A percentile compares a stretch with the other conserved stretches of the same genome.
Evolutionary conservation across 37 sponge, comb jelly and placozoan species (phyloP).

Genomic region (Eunapius fragilis): DNA sequence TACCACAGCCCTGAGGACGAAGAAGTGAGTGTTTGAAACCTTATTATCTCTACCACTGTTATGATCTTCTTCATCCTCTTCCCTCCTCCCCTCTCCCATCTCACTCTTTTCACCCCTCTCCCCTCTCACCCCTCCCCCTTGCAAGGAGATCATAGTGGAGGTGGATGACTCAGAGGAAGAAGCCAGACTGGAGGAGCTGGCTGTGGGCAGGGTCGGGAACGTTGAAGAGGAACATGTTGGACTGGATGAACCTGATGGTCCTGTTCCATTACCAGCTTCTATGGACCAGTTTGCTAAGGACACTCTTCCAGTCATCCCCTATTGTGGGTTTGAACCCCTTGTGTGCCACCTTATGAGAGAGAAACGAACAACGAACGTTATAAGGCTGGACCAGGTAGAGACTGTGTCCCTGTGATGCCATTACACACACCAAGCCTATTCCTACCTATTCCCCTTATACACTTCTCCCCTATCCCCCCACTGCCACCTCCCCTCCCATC

Average conservation of each 20-base stretch:
- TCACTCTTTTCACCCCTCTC: too few species aligned
- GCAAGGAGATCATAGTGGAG: conserved; percentile 35
- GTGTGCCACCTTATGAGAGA: not conserved
- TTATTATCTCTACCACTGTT: not conserved
- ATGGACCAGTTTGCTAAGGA: not conserved
- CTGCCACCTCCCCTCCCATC: not conserved
- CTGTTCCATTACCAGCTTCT: not conserved
- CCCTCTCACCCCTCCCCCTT: not conserved
- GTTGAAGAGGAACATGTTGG: not conserved
- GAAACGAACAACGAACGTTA: not conserved
- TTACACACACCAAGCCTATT: too few species aligned
- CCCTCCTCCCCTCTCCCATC: too few species aligned
- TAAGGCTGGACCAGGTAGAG: not conserved
- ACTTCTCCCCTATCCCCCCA: too few species aligned
- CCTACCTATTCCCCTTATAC: not conserved
- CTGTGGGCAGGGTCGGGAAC: not conserved
- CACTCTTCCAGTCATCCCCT: not conserved
- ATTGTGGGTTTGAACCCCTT: not conserved
- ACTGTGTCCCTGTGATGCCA: too few species aligned
- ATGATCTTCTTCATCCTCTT: too few species aligned
- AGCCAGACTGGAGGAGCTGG: conserved; percentile 69
- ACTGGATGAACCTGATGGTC: not conserved
- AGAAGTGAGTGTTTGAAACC: not conserved
- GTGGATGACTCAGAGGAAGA: conserved; percentile 54
- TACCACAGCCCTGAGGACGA: not conserved